Conservation (phyloP, 2,797 vertebrate genomes). For the Gobio occitaniae region DNA sequence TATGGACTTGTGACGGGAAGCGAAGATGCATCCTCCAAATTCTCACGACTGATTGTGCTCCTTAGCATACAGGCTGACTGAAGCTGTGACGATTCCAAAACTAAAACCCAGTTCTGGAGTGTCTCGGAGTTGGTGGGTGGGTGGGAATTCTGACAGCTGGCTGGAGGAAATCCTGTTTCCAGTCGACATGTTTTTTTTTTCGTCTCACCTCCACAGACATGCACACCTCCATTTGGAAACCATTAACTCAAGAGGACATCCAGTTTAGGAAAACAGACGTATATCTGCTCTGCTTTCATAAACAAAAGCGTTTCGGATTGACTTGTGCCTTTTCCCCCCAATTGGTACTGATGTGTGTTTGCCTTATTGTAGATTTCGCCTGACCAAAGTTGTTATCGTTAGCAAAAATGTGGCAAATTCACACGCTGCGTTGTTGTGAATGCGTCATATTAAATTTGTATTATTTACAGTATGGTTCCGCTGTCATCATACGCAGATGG, state of each 20-base stretch:
- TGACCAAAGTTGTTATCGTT: neutral
- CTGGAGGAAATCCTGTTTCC: constrained; percentile 55
- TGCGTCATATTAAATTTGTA: neutral
- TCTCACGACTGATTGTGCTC: constrained; percentile 3
- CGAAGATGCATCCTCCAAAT: constrained; percentile 4
- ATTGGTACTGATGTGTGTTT: constrained; percentile 2
- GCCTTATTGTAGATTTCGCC: neutral
- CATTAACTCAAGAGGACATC: constrained; percentile 28
- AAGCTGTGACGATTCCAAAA: neutral
- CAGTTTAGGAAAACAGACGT: constrained; percentile 7
- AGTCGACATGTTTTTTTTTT: constrained; percentile 30
- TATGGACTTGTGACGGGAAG: neutral
- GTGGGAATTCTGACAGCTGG: constrained; percentile 49
- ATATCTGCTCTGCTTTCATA: constrained; percentile 1
- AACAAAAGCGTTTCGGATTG: neutral
- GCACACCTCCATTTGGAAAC: constrained; percentile 45
- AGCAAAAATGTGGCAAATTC: neutral
- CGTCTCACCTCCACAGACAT: constrained; percentile 35
- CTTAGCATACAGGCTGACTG: neutral
- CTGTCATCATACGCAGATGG: neutral
- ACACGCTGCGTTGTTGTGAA: too few relatives aligned
- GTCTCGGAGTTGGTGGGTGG: neutral
- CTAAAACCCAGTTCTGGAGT: constrained; percentile 13
- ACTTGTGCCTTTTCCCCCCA: neutral
- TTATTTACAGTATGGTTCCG: neutral